phyloP scores from a whole-genome alignment of 1,140 invertebrate genomes.

The Globodera rostochiensis region DNA sequence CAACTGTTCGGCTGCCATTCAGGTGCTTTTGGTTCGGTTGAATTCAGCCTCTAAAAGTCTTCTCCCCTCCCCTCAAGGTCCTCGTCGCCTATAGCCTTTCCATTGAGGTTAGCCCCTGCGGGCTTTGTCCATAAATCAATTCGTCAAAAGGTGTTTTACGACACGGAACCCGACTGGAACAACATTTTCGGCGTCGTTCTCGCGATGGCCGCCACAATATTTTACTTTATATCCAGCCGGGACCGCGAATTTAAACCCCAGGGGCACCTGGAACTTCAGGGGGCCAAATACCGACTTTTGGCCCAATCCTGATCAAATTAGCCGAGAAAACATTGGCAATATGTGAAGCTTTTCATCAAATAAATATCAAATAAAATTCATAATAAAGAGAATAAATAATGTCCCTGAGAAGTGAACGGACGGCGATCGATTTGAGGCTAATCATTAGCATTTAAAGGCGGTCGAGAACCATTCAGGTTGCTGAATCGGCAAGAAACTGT shows the following conservation, averaged over 20 bases:
- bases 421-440: not conserved
- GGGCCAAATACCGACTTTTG: constrained; percentile 15
- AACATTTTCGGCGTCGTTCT: constrained; percentile 45
- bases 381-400: not conserved
- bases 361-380: not conserved
- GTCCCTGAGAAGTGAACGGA: not conserved
- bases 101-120: constrained; percentile 11
- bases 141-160: constrained; percentile 41
- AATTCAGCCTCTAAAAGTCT: not conserved
- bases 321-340: not conserved
- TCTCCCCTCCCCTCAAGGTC: constrained; percentile 65
- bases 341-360: not conserved
- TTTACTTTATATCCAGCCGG: constrained; percentile 31
- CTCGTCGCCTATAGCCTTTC: constrained; percentile 69
- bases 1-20: constrained; percentile 50
- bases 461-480: not conserved
- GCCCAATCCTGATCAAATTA: not conserved
- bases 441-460: not conserved
- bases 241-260: constrained; percentile 27
- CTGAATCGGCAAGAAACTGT: constrained; percentile 19
- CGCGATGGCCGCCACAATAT: constrained; percentile 24
- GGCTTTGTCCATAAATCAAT: not conserved
- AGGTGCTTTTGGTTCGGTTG: constrained; percentile 59
- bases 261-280: not conserved
- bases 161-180: constrained; percentile 43